Percentiles rank a stretch among this genome's conserved stretches.
Evolutionary conservation across 2,888 invertebrate genomes (phyloP).

Genomic region (Antheraea yamamai): DNA sequence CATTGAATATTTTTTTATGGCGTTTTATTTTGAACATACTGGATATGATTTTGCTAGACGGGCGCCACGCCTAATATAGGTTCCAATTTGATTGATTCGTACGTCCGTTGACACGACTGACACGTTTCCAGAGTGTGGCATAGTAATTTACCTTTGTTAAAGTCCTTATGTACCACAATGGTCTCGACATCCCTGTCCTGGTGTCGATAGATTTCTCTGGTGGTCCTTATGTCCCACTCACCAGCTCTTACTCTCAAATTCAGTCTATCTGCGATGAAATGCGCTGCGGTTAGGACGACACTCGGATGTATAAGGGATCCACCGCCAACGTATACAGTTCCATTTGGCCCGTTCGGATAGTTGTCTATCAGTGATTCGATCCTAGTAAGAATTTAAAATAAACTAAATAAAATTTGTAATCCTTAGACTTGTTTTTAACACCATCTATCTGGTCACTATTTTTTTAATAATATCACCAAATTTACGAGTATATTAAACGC

Average conservation of each 20-base stretch:
- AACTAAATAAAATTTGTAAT: neutral
- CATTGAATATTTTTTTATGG: too few relatives aligned
- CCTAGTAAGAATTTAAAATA: conserved; percentile 35
- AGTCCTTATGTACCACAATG: conserved; percentile 84
- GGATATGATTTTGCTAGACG: too few relatives aligned
- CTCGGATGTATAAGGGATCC: conserved; percentile 89
- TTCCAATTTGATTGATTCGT: too few relatives aligned
- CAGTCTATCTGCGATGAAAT: conserved; percentile 58
- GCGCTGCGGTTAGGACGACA: conserved; percentile 91
- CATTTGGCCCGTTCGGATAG: conserved; percentile 71
- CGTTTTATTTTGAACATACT: too few relatives aligned
- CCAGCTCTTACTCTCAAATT: conserved; percentile 84
- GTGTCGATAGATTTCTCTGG: conserved; percentile 85
- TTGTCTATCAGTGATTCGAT: conserved; percentile 68
- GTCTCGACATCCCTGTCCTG: conserved; percentile 85
- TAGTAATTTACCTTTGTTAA: conserved; percentile 69
- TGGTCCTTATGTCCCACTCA: conserved; percentile 92
- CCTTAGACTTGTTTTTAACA: too few relatives aligned
- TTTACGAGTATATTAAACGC: too few relatives aligned
- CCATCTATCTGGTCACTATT: too few relatives aligned
- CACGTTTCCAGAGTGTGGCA: neutral
- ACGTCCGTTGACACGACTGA: too few relatives aligned
- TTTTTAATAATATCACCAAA: too few relatives aligned
- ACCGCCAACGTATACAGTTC: conserved; percentile 86
- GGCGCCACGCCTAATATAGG: too few relatives aligned